Conservation (phyloP, 2,797 vertebrate genomes). For the Poecile montanus region DNA sequence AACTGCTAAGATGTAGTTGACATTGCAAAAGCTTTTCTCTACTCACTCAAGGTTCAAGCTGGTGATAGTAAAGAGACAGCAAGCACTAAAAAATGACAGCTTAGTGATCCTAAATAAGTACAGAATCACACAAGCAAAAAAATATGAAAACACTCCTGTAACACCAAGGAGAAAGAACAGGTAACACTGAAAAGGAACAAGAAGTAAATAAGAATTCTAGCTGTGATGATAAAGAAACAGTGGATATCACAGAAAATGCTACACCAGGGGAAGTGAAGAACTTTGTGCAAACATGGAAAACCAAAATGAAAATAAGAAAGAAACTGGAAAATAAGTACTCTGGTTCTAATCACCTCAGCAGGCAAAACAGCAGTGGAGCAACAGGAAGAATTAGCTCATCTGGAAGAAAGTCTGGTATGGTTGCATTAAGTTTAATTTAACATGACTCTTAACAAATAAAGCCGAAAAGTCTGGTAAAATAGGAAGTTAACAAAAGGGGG, state of each 20-base stretch:
- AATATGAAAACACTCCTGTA: neutral
- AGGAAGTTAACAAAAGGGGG: neutral
- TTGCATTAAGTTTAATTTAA: neutral
- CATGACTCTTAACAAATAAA: neutral
- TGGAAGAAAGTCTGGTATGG: neutral
- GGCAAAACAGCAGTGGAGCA: neutral
- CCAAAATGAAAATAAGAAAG: neutral
- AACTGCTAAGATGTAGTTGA: neutral
- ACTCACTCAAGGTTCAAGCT: neutral
- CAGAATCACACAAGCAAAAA: neutral
- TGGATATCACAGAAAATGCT: neutral
- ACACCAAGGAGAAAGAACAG: neutral
- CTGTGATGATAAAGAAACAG: neutral
- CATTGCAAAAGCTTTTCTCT: neutral
- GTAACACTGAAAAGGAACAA: neutral
- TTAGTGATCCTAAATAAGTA: neutral
- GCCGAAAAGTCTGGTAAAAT: neutral
- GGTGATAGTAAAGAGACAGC: neutral
- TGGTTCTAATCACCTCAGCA: neutral
- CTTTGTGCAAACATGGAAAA: neutral
- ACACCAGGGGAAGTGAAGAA: neutral
- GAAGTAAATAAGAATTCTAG: neutral
- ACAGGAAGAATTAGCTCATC: neutral
- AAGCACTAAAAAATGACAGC: neutral
- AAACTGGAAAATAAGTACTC: neutral